Conservation (phyloP, 2,888 invertebrate species). For the Melipona beecheii region DNA sequence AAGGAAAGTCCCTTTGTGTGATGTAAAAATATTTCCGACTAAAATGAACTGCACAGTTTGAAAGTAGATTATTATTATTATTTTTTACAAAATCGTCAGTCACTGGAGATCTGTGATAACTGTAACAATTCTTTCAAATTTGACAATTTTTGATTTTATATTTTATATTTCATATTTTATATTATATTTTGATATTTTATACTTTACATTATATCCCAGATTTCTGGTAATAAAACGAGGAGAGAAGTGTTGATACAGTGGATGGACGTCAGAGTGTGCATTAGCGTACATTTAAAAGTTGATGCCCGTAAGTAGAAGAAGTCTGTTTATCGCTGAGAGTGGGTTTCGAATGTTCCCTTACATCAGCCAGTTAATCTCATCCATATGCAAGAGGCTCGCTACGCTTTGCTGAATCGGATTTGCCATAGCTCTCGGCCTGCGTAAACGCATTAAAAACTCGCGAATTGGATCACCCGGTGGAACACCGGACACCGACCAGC, state of each 20-base stretch:
- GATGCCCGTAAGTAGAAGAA: neutral
- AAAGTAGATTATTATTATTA: no score
- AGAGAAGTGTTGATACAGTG: neutral
- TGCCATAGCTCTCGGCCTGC: slow-evolving; percentile 14
- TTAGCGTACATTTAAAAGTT: neutral
- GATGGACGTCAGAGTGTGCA: neutral
- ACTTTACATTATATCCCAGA: no score
- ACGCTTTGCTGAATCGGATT: slow-evolving; percentile 40
- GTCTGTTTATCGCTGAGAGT: slow-evolving; percentile 23
- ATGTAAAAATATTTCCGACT: no score
- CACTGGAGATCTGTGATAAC: no score
- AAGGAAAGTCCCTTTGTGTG: no score
- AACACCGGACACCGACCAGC: neutral
- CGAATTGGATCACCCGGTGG: slow-evolving; percentile 18
- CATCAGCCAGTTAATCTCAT: slow-evolving; percentile 44
- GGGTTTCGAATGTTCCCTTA: slow-evolving; percentile 41
- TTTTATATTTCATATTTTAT: no score
- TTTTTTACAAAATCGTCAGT: no score
- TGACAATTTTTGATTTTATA: no score
- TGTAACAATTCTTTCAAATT: no score
- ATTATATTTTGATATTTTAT: no score
- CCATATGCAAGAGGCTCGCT: slow-evolving; percentile 51
- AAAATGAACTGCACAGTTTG: no score
- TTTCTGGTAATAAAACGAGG: neutral
- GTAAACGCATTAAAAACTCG: slow-evolving; percentile 45